Base-by-base conservation (phyloP, 37 sponge, comb jelly and placozoan genomes). In the Aplysina aerophoba region DNA sequence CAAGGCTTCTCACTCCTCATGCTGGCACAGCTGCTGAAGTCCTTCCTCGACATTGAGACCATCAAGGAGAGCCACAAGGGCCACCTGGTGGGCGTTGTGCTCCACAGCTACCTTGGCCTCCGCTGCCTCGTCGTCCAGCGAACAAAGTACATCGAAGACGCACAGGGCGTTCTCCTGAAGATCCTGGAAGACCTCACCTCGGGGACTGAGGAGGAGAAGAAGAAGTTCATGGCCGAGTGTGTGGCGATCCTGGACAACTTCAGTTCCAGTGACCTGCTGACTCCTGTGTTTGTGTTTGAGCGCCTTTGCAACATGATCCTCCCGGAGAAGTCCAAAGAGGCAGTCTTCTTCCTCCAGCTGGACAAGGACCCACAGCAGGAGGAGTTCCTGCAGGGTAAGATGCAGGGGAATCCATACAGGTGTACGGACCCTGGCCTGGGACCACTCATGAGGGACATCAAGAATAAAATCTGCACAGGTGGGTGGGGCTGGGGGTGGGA, bases 281-380 rank as follows among this genome's bases (percentile, higher is more conserved):
- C 97, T 25, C 97, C 97, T 6, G 80, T 94, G 36, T 92, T 95
- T 62, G 84, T 97, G 24, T 90, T 92, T 86, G 97, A 97, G 74
- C 57, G 89, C 31, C 90, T 97, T 35, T 92, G 95, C 83, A 97
- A 87, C 71, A 93, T 91, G 55, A 91, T 96, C 14, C 85, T 81
- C 74, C 94, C 94, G 22, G 95, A 94, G 73, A 91, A 92, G 33
- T 83, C 92, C 30, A 95, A 94, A 31, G 88, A 83, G 33, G 86
- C 86, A 57, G 86, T 89, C 31, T 97, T 95, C 73, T 90, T 71
- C 81, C 81, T 97, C 38, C 89, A 86, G 14, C 85, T 97, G 53
- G 97, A 97, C 60, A 97, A 97, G 84, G 97, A 97, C 39, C 93
- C 97, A 0, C 94, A 93, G 79, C 97, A 97, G 75, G 97, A 97